Conservation (phyloP, 1,140 invertebrate species). For the Eciton burchellii region DNA sequence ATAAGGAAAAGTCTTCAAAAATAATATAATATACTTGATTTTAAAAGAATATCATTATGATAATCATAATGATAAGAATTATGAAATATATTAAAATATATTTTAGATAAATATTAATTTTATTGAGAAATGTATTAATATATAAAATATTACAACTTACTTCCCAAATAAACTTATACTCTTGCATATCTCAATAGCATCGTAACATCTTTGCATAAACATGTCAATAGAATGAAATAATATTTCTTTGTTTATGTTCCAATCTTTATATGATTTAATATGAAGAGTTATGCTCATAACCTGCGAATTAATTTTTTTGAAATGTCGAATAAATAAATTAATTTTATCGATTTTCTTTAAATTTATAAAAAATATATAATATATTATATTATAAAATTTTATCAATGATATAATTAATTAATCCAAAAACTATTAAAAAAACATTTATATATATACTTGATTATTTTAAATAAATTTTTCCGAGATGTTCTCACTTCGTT, state of each 20-base stretch:
- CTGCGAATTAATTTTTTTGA: constrained; percentile 32
- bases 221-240: constrained; percentile 95
- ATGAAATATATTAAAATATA: too few species aligned
- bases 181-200: constrained; percentile 93
- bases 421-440: too few species aligned
- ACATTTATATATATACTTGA: too few species aligned
- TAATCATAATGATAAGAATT: too few species aligned
- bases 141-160: constrained; percentile 77
- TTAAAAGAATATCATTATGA: too few species aligned
- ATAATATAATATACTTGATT: too few species aligned
- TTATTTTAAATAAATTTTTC: too few species aligned
- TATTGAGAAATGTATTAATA: too few species aligned
- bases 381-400: neutral
- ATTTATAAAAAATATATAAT: neutral
- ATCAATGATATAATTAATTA: too few species aligned
- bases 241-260: constrained; percentile 90
- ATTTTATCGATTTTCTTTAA: constrained; percentile 21
- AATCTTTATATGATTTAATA: constrained; percentile 81
- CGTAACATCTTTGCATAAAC: constrained; percentile 93
- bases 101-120: too few species aligned
- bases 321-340: neutral
- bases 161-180: constrained; percentile 90
- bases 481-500: too few species aligned
- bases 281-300: neutral
- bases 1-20: too few species aligned